These are phyloP conservation scores for Camponotus pennsylvanicus DNA, from an alignment of 1,140 invertebrate genomes.

Conservation along the genomic window DNA sequence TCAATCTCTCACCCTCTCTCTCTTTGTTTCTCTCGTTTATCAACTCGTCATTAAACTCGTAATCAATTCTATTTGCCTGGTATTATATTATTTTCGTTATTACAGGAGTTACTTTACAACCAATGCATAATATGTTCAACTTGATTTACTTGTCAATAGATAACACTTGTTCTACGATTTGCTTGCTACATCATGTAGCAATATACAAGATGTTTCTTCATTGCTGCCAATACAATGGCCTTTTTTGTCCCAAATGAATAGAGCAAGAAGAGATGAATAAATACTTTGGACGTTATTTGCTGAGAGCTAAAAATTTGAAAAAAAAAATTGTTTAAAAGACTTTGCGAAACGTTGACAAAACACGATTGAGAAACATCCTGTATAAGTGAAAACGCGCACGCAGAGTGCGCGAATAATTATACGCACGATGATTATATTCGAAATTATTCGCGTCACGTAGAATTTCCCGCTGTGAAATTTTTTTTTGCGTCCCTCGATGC, in stretches of 20 bases:
- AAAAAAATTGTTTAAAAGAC: not conserved
- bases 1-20: not conserved
- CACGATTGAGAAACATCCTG: not conserved
- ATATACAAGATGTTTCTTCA: not conserved
- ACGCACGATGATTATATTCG: conserved; percentile 17
- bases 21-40: not conserved
- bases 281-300: not conserved
- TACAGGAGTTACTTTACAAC: not conserved
- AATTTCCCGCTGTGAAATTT: conserved; percentile 11
- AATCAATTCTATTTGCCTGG: not conserved
- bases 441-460: conserved; percentile 7
- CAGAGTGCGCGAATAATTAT: conserved; percentile 9
- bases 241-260: no score
- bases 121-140: not conserved
- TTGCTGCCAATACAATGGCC: not conserved
- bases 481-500: not conserved
- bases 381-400: not conserved
- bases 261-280: no score
- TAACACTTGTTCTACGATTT: not conserved
- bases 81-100: not conserved
- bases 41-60: not conserved
- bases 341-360: not conserved
- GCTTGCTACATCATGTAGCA: not conserved
- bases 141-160: conserved; percentile 6
- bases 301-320: not conserved